Evolutionary conservation across 2,113 vertebrate species (phyloP).

Genomic region (Pogonocichla stellata): DNA sequence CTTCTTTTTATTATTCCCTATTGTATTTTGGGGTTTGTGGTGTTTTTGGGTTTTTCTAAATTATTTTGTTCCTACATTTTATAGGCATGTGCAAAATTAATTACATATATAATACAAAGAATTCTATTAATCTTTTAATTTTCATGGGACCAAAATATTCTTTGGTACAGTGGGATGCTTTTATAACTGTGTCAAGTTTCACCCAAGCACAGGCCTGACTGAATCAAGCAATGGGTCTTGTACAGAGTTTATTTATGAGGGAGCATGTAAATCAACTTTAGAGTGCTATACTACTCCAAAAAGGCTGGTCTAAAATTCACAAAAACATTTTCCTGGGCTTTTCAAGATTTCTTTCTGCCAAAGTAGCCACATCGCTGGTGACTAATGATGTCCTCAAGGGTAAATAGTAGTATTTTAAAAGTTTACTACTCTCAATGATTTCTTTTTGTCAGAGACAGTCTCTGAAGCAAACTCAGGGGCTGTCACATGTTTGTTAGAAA

Average conservation of each 20-base stretch:
- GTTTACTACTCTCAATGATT: background rate
- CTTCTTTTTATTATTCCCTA: background rate
- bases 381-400: background rate
- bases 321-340: background rate
- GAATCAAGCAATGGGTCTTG: background rate
- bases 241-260: background rate
- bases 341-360: background rate
- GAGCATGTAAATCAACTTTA: background rate
- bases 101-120: background rate
- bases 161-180: background rate
- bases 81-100: background rate
- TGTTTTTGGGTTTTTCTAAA: rapidly evolving
- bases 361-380: background rate
- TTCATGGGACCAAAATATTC: background rate
- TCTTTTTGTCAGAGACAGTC: background rate
- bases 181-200: background rate
- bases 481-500: background rate
- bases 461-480: background rate
- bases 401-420: background rate
- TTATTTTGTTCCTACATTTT: background rate
- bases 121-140: background rate
- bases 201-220: background rate
- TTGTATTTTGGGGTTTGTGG: background rate
- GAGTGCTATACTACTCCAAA: background rate
- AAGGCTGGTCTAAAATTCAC: background rate